phyloP scores from a whole-genome alignment of 92 coral and sea anemone species.

The Metridium senile region DNA sequence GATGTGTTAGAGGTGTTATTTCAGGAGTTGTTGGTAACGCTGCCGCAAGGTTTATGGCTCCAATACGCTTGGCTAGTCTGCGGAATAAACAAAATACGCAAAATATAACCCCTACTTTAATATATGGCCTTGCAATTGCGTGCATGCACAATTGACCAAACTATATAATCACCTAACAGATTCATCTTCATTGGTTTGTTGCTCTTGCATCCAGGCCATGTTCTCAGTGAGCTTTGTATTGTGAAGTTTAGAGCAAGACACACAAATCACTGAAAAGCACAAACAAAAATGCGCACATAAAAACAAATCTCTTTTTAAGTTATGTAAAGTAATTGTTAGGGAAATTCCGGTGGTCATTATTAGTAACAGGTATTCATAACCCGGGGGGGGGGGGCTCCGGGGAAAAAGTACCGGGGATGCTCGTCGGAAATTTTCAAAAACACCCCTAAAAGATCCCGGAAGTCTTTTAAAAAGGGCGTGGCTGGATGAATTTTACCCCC shows the following conservation, averaged over 20 bases:
- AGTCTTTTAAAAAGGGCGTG: too few relatives aligned
- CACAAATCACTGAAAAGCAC: slow-evolving; percentile 64
- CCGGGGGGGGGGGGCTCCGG: too few relatives aligned
- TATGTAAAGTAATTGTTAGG: too few relatives aligned
- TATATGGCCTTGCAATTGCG: not conserved
- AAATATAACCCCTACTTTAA: not conserved
- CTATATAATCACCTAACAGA: slow-evolving; percentile 6
- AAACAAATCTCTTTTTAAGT: too few relatives aligned
- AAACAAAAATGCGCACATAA: not conserved
- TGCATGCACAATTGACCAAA: not conserved
- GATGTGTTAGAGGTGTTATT: slow-evolving; percentile 45
- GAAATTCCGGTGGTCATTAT: too few relatives aligned
- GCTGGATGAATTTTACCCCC: too few relatives aligned
- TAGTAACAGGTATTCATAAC: too few relatives aligned
- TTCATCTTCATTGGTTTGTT: slow-evolving; percentile 22
- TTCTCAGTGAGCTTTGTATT: slow-evolving; percentile 53
- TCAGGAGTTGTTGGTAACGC: slow-evolving; percentile 52
- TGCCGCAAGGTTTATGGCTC: slow-evolving; percentile 52
- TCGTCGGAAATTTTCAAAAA: too few relatives aligned
- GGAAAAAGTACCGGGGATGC: too few relatives aligned
- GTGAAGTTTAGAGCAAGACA: slow-evolving; percentile 59
- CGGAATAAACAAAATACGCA: slow-evolving; percentile 13
- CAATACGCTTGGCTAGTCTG: slow-evolving; percentile 74
- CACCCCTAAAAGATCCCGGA: too few relatives aligned
- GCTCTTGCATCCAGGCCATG: slow-evolving; percentile 45